Evolutionary conservation across 2,113 vertebrate species (phyloP), one percentile per base, ranked within the genome.

Genomic region (Sciurus niger): DNA sequence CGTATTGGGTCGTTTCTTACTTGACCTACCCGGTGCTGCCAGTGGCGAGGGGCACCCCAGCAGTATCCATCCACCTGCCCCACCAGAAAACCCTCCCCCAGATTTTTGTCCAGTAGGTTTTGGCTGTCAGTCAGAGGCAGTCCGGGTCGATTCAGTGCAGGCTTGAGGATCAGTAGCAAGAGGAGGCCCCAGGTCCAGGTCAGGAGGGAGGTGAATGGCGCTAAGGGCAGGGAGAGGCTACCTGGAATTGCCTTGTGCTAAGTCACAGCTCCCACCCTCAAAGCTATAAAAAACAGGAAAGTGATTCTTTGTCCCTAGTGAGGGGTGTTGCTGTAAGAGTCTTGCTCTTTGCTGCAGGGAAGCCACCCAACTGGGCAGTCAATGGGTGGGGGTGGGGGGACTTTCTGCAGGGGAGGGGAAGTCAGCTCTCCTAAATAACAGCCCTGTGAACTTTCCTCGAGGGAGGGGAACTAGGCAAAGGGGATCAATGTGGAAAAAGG

Each of bases 11-110:
- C 51, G 70, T 11, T 24, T 60, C 22, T 60, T 60, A 18, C 40
- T 37, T 0, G 3, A 9, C 51, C 5, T 4, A 13, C 10, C 8
- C 34, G 11, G 17, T 4, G 2, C 32, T 24, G 65, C 46, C 51
- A 6, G 48, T 1, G 48, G n/a, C 28, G 16, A 77, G 40, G 10
- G 48, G 22, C 60, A 4, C 40, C 70, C 37, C 0, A 6, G 8
- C n/a, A 22, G 22, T 43, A 4, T 34, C 20, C 3, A 43, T 46
- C 40, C n/a, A n/a, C 18, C 14, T 6, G 17, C 7, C 20, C 48
- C n/a, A 1, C 73, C 9, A 2, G 37, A 58, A 63, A 73, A 48
- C 34, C 40, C 2, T 28, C 73, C 48, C 7, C 3, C 48, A 34
- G 51, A 22, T 9, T 24, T 53, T 53, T 34, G 25, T 37, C 77